A percentile compares a stretch with the other conserved stretches of the same genome.
These are phyloP conservation scores for Psittacula echo DNA, from an alignment of 2,797 vertebrate genomes.

Conservation along the genomic window DNA sequence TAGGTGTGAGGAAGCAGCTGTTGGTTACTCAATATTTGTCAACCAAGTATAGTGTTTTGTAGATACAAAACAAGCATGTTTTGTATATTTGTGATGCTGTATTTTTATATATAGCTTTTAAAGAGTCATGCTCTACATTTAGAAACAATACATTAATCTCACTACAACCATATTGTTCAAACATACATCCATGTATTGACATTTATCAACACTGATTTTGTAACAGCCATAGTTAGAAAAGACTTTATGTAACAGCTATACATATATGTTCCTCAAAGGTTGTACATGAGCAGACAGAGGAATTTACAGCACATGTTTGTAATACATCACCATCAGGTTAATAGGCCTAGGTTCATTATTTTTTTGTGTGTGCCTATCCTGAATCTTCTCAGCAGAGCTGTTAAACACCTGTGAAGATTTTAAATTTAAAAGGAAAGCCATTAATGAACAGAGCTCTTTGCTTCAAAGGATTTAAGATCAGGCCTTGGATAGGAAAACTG, in stretches of 20 bases:
- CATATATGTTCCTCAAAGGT: background rate
- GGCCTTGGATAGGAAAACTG: background rate
- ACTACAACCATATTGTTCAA: background rate
- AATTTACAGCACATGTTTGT: background rate
- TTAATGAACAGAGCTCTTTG: background rate
- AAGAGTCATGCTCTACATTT: background rate
- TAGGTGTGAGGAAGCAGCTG: background rate
- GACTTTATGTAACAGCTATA: conserved; percentile 22
- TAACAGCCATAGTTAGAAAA: conserved; percentile 34
- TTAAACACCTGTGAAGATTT: background rate
- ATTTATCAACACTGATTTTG: background rate
- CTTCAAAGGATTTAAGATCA: background rate
- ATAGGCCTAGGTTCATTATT: background rate
- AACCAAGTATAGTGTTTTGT: background rate
- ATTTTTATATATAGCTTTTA: background rate
- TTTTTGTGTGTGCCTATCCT: background rate
- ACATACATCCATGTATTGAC: background rate
- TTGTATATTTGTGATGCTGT: background rate
- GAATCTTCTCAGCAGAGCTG: background rate
- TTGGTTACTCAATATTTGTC: background rate
- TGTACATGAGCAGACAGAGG: background rate
- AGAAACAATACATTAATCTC: background rate
- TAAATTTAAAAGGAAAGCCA: background rate
- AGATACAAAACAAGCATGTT: background rate
- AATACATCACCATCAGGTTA: background rate